Base-by-base conservation (phyloP, 2,888 invertebrate species). In the Drosophila percnosoma region DNA sequence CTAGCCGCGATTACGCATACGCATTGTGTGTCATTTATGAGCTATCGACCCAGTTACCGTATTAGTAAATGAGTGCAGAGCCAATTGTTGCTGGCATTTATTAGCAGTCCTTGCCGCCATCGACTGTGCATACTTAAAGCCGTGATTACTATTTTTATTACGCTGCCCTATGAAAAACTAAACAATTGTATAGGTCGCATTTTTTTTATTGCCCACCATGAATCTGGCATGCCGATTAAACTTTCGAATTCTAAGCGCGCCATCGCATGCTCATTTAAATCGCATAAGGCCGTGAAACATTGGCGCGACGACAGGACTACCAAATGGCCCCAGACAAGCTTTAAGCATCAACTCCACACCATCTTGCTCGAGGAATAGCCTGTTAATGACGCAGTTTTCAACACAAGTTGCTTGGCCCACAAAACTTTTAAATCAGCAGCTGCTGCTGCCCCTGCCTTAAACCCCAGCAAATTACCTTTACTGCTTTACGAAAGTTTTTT, bases 361-460 rank as follows among this genome's bases (percentile, higher is more conserved):
- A 67, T 77, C 77, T 74, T 61, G 57, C 68, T 45, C 49, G 63
- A 78, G 75, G 79, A 90, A 91, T 86, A 81, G 86, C 84, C 90
- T 91, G 91, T 89, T 91, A 90, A 89, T 90, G 84, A 85, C 72
- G 79, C 81, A 81, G 87, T 84, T 90, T 82, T 81, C 80, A 77
- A 80, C 82, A 79, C 74, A 82, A 81, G 73, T 70, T 59, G 63
- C 62, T 67, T 60, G 58, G 55, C 54, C 67, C 66, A 34, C 54
- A 67, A 61, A 75, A 67, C 29, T 68, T 76, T 65, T 48, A 72
- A 75, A 38, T 53, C 65, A 27, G 57, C 51, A 67, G 36, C 75
- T 78, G 53, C 78, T 68, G 80, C 53, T 49, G 42, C 29, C 18
- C 10, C 48, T 13, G 54, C 58, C 24, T 24, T 24, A 8, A 45